These are phyloP conservation scores for Syrmaticus mikado DNA, from an alignment of 2,113 vertebrate species.

Conservation along the genomic window DNA sequence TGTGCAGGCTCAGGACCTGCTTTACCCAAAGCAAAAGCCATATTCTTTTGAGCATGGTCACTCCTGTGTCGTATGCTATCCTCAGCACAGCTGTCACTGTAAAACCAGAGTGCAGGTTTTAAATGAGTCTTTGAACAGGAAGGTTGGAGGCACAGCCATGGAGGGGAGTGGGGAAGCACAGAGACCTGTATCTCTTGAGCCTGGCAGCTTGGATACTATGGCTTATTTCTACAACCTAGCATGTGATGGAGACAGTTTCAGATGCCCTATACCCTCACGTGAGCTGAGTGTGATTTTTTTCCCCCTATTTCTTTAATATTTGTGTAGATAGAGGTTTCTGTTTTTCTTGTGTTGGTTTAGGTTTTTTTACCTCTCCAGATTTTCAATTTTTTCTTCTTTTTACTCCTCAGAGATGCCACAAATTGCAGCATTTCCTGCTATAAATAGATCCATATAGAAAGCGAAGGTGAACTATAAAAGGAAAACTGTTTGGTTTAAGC, in stretches of 20 bases:
- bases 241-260: neutral
- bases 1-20: neutral
- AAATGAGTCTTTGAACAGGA: neutral
- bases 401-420: neutral
- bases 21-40: conserved; percentile 13
- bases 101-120: neutral
- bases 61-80: neutral
- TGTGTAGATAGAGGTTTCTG: neutral
- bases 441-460: conserved; percentile 44
- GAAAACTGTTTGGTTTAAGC: conserved; percentile 27
- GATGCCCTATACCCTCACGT: neutral
- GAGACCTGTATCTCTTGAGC: neutral
- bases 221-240: neutral
- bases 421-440: conserved; percentile 24
- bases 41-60: neutral
- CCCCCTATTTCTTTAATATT: neutral
- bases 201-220: neutral
- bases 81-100: neutral
- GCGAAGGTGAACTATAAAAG: conserved; percentile 63
- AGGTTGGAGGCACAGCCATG: neutral
- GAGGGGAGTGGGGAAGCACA: neutral
- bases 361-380: neutral
- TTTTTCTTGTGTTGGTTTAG: neutral
- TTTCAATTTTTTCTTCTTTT: neutral
- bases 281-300: neutral